These are phyloP conservation scores for Takifugu ocellatus DNA, from an alignment of 2,797 vertebrate species.

Conservation along the genomic window DNA sequence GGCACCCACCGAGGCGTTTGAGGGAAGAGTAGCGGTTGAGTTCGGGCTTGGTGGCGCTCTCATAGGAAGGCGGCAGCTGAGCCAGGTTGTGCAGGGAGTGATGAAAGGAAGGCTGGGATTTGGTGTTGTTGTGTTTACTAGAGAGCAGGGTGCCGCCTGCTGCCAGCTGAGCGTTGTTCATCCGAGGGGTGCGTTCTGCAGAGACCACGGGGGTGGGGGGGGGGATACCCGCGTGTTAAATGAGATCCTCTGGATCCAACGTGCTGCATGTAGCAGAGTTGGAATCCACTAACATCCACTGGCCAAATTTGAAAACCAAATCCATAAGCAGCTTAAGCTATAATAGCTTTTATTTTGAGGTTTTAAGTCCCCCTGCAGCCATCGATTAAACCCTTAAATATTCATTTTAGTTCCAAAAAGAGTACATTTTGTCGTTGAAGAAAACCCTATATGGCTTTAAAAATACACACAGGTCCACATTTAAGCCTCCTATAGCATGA, in stretches of 20 bases:
- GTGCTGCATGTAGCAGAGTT: conserved; percentile 18
- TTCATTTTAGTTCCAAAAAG: too few species aligned
- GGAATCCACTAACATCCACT: conserved; percentile 48
- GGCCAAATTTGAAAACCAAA: conserved; percentile 34
- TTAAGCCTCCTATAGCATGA: too few species aligned
- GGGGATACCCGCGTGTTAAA: conserved; percentile 45
- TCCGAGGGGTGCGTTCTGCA: conserved; percentile 77
- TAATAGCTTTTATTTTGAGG: conserved; percentile 49
- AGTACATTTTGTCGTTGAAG: too few species aligned
- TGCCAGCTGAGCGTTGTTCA: conserved; percentile 82
- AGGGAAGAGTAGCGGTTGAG: conserved; percentile 90
- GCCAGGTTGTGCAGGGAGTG: conserved; percentile 92
- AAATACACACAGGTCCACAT: too few species aligned
- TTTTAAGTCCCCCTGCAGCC: too few species aligned
- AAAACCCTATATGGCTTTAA: too few species aligned
- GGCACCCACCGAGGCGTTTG: conserved; percentile 84
- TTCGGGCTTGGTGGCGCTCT: conserved; percentile 87
- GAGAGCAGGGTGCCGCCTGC: conserved; percentile 80
- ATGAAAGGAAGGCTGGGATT: conserved; percentile 83
- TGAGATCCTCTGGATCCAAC: conserved; percentile 60
- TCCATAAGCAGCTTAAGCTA: conserved; percentile 32
- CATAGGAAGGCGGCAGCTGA: conserved; percentile 88
- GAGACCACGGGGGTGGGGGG: conserved; percentile 48
- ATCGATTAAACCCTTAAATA: too few species aligned
- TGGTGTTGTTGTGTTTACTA: conserved; percentile 86